Conservation (phyloP, 2,113 vertebrate species). For the Lampris megalopsis region DNA sequence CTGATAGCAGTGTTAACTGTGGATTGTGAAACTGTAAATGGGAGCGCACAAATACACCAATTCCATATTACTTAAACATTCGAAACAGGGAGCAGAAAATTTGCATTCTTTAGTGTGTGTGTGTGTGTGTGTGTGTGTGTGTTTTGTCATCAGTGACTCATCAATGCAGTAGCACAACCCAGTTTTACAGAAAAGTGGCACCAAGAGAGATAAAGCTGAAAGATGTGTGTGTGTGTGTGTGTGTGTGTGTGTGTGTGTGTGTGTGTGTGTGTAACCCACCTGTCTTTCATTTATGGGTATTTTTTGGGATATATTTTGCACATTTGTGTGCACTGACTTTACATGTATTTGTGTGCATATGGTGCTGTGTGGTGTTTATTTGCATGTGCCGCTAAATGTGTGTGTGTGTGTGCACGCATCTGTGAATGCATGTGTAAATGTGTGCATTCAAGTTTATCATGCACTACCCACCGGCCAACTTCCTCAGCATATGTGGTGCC, state of each 20-base stretch:
- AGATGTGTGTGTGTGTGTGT: not conserved
- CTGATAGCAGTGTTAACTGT: conserved; percentile 1
- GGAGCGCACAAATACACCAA: conserved; percentile 9
- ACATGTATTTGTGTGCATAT: not conserved
- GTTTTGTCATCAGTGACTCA: conserved; percentile 61
- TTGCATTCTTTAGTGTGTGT: conserved; percentile 1
- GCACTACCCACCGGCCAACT: not conserved
- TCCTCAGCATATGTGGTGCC: not conserved
- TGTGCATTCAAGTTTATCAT: not conserved
- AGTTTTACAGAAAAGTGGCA: conserved; percentile 31
- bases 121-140: conserved; percentile 9
- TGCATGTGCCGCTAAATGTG: not conserved
- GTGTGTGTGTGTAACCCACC: not conserved
- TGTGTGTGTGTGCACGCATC: not conserved
- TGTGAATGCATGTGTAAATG: not conserved
- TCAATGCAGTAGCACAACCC: conserved; percentile 54
- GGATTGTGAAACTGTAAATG: not conserved
- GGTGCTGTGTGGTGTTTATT: not conserved
- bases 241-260: conserved; percentile 23
- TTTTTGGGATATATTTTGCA: not conserved
- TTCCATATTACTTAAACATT: conserved; percentile 30
- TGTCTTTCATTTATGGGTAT: no score
- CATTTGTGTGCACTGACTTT: not conserved
- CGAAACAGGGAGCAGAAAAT: conserved; percentile 25
- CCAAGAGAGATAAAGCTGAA: not conserved